Base-by-base conservation (phyloP, 2,113 vertebrate species). In the Gallinago jamesoni region DNA sequence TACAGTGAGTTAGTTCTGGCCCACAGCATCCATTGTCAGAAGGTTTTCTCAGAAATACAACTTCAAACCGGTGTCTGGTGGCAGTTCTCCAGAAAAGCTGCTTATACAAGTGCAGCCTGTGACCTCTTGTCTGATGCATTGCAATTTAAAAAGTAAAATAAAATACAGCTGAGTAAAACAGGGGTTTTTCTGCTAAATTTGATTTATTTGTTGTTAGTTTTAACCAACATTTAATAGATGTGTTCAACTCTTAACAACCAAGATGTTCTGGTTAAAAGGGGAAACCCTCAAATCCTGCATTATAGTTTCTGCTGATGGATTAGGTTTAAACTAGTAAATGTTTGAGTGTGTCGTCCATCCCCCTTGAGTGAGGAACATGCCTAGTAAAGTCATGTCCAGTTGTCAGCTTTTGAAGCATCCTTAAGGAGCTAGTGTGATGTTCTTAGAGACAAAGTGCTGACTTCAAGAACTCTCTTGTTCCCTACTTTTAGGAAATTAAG, bases 41-140 rank as follows among this genome's bases (percentile, higher is more conserved):
- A 55, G 55, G 12, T 72, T 83, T 95, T 48, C 82, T 83, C 62
- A 69, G 70, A 93, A 93, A 62, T 69, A 33, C 41, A 94, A 17
- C 79, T 90, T 92, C 85, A 72, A 17, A 27, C 73, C 88, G 63
- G 60, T 24, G 94, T 69, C 79, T 66, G 37, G 37, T 88, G 75
- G 87, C 90, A 90, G 43, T 55, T 16, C 60, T 93, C 64, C 94
- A 89, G 60, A 75, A 78, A 76, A 73, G 50, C 52, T 90, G 92
- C 59, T 66, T 74, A 6, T 57, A 47, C 60, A 90, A 90, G 84
- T 81, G 56, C 83, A 81, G 76, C 59, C 73, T 56, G 21, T 88
- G 82, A 84, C 47, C 79, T 81, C 43, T 37, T 55, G 52, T 55
- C 55, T 57, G 11, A 6, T 63, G 52, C 72, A 2, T n/a, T 83